These are phyloP conservation scores for Podabrus alpinus DNA, from an alignment of 2,888 invertebrate genomes.

Conservation along the genomic window DNA sequence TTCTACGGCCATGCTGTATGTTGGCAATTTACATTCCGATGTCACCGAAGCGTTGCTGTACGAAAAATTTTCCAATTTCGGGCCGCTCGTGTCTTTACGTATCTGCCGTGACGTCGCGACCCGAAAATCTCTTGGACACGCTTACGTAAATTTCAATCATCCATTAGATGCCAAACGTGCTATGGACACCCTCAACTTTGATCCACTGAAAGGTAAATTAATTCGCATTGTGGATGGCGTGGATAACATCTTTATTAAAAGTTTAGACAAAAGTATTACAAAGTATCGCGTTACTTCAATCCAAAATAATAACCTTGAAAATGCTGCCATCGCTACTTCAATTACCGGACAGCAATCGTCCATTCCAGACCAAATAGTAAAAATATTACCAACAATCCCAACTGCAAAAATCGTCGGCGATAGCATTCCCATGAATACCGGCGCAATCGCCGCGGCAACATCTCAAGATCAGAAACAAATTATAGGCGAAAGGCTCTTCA, in stretches of 20 bases:
- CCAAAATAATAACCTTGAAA: constrained; percentile 70
- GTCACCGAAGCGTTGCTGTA: constrained; percentile 99
- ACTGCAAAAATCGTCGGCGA: constrained; percentile 49
- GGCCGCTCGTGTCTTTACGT: no score
- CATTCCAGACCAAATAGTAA: constrained; percentile 79
- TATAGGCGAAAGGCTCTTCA: constrained; percentile 96
- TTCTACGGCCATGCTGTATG: constrained; percentile 96
- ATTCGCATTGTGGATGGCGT: constrained; percentile 99
- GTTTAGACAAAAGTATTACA: constrained; percentile 96
- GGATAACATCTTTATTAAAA: constrained; percentile 99
- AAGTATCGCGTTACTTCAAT: constrained; percentile 63
- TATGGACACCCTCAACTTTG: constrained; percentile 99
- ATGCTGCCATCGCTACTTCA: constrained; percentile 73
- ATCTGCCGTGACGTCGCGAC: constrained; percentile 98
- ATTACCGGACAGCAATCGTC: no score
- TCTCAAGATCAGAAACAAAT: no score
- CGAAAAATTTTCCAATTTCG: constrained; percentile 99
- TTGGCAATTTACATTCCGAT: constrained; percentile 97
- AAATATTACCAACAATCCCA: constrained; percentile 78
- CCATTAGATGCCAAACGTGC: constrained; percentile 98
- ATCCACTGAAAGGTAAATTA: constrained; percentile 93
- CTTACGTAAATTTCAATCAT: constrained; percentile 99
- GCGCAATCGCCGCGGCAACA: constrained; percentile 91
- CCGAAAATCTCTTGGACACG: constrained; percentile 96
- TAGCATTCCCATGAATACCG: constrained; percentile 85